A percentile compares a stretch with the other conserved stretches of the same genome.
Evolutionary conservation across 2,113 vertebrate genomes (phyloP).

Genomic region (Lampris incognitus): DNA sequence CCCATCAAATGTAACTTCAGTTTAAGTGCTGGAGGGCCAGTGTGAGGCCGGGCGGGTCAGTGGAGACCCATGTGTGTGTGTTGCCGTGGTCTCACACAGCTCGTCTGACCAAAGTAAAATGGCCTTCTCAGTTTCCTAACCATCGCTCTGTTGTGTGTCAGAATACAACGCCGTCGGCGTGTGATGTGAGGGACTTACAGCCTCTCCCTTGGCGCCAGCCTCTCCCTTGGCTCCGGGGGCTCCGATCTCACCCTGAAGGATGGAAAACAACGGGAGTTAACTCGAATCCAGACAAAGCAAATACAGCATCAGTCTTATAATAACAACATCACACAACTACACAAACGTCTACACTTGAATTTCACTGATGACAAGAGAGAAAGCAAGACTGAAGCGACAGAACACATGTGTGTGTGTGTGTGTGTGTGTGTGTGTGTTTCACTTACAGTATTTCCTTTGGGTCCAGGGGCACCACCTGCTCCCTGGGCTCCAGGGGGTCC

Average conservation of each 20-base stretch:
- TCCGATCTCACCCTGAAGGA: constrained; percentile 90
- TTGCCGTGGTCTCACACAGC: no score
- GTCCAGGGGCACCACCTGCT: constrained; percentile 88
- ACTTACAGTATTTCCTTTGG: constrained; percentile 98
- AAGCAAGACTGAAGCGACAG: no score
- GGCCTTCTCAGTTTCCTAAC: no score
- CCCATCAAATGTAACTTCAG: no score
- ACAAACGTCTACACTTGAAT: neutral
- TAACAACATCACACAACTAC: neutral
- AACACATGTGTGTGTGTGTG: neutral
- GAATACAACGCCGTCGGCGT: neutral
- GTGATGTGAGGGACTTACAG: constrained; percentile 84
- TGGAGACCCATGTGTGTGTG: no score
- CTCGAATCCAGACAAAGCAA: constrained; percentile 2
- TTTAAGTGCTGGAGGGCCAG: no score
- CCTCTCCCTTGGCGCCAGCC: constrained; percentile 92
- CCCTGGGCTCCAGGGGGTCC: constrained; percentile 94
- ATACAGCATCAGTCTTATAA: neutral
- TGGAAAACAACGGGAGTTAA: constrained; percentile 24
- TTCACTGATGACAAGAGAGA: no score
- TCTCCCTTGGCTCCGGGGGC: constrained; percentile 94
- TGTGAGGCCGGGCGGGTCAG: no score
- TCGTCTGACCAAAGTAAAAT: no score
- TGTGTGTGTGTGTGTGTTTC: neutral
- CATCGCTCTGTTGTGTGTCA: neutral